Evolutionary conservation across 2,797 vertebrate species (phyloP).

Genomic region (Anguilla anguilla): DNA sequence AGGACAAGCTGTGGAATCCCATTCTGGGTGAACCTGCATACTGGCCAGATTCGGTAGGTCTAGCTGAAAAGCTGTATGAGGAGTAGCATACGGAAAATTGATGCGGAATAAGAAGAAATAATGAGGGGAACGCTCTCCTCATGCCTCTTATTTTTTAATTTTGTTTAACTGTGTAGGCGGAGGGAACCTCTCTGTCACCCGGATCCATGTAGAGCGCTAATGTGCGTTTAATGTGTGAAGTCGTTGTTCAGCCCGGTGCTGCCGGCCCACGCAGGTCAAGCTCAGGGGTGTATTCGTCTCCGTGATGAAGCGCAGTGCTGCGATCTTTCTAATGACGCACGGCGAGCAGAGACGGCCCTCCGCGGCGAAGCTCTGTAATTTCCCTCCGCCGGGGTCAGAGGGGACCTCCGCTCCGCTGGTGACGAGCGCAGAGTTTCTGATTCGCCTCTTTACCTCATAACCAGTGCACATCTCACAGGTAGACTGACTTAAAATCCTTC

Average conservation of each 20-base stretch:
- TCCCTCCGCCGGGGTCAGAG: background rate
- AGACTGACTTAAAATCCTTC: background rate
- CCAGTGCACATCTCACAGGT: background rate
- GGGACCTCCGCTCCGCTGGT: background rate
- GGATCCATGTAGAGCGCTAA: no score
- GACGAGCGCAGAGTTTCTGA: background rate
- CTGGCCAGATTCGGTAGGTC: no score
- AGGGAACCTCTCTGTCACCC: no score
- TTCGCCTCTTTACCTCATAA: slow-evolving; percentile 7
- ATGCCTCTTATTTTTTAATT: no score
- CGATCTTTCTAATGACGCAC: background rate
- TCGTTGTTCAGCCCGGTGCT: background rate
- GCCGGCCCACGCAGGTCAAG: background rate
- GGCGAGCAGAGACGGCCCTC: background rate
- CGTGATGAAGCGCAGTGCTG: background rate
- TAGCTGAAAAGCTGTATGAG: no score
- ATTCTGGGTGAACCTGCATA: no score
- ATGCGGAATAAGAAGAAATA: no score
- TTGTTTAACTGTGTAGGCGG: no score
- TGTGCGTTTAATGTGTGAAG: background rate
- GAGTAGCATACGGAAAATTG: no score
- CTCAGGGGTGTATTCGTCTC: background rate
- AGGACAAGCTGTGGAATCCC: no score
- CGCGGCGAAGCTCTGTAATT: background rate
- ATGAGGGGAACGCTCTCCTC: no score